Conservation (phyloP, 2,113 vertebrate species). For the Heteronetta atricapilla region DNA sequence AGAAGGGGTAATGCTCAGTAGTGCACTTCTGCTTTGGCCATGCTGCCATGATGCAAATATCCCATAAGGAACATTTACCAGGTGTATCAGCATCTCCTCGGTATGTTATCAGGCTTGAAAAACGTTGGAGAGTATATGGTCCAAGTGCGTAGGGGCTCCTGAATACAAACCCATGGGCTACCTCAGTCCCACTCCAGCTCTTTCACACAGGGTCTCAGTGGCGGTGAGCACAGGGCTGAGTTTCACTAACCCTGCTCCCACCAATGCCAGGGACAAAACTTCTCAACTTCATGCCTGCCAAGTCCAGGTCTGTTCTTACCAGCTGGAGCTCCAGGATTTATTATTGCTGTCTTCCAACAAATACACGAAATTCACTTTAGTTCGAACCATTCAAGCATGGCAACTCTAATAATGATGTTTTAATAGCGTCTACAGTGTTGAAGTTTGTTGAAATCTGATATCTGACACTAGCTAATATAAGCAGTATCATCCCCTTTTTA, state of each 20-base stretch:
- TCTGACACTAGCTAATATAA: constrained; percentile 76
- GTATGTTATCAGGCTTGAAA: background rate
- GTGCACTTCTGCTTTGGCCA: background rate
- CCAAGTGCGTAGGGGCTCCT: background rate
- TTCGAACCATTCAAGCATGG: constrained; percentile 76
- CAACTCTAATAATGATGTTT: constrained; percentile 83
- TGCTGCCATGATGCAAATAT: rapidly evolving
- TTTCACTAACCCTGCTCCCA: background rate
- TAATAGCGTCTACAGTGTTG: constrained; percentile 77
- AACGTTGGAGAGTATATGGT: rapidly evolving
- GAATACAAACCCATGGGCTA: rapidly evolving
- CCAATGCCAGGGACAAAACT: background rate
- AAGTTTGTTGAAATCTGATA: constrained; percentile 83
- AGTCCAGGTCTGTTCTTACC: constrained; percentile 38
- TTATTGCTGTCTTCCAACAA: constrained; percentile 75
- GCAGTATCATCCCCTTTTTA: constrained; percentile 78
- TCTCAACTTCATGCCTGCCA: background rate
- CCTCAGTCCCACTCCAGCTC: background rate
- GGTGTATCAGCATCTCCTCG: background rate
- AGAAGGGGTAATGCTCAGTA: background rate
- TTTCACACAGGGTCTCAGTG: background rate
- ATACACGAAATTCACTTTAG: constrained; percentile 72
- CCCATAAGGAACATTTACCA: background rate
- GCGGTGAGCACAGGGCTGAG: background rate
- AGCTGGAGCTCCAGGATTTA: constrained; percentile 67